Evolutionary conservation across 2,888 invertebrate species (phyloP).

Genomic region (Artemia sinica): DNA sequence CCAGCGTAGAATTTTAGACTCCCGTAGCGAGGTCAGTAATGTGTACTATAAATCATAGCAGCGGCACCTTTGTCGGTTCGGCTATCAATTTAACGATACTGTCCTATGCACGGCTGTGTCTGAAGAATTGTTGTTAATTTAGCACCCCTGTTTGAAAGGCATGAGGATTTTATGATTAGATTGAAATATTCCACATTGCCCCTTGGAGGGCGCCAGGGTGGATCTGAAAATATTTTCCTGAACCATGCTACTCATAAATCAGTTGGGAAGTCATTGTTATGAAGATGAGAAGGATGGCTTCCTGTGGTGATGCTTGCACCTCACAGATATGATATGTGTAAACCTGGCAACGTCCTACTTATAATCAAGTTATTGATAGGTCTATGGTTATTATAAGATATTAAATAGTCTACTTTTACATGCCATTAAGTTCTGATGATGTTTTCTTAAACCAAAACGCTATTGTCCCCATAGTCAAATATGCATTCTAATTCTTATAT

Average conservation of each 20-base stretch:
- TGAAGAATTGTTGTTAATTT: conserved; percentile 12
- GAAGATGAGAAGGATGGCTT: background rate
- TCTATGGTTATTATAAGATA: no score
- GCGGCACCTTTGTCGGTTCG: conserved; percentile 13
- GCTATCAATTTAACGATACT: conserved; percentile 11
- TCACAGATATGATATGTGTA: background rate
- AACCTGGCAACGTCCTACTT: no score
- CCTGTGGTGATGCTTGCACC: conserved; percentile 12
- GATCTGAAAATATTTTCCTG: conserved; percentile 6
- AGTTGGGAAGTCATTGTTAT: conserved; percentile 2
- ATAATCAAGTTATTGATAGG: no score
- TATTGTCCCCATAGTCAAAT: no score
- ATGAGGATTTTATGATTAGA: conserved; percentile 14
- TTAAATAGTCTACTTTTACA: no score
- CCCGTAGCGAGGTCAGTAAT: conserved; percentile 14
- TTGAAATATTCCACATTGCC: conserved; percentile 14
- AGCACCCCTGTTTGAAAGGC: conserved; percentile 15
- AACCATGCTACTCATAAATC: conserved; percentile 13
- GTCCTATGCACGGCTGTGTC: conserved; percentile 2
- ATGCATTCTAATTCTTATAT: no score
- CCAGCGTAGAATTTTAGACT: conserved; percentile 8
- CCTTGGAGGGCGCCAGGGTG: conserved; percentile 12
- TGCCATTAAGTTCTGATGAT: no score
- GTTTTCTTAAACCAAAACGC: no score
- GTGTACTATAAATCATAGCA: conserved; percentile 7